These are phyloP conservation scores for Liasis olivaceus DNA, from an alignment of 2,797 vertebrate genomes.

Conservation along the genomic window DNA sequence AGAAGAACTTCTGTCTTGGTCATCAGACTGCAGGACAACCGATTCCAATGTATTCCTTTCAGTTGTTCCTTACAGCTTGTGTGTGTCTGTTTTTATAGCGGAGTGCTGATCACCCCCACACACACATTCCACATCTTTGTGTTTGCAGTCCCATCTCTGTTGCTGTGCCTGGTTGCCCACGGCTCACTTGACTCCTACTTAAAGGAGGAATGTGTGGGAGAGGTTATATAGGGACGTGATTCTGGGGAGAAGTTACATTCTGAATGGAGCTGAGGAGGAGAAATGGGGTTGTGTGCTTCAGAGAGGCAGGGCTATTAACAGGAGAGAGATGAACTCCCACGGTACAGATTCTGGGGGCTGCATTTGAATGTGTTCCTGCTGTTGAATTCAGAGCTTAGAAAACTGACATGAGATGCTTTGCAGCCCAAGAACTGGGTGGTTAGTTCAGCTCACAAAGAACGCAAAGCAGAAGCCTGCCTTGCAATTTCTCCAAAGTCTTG, in stretches of 20 bases:
- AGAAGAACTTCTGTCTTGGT: constrained; percentile 37
- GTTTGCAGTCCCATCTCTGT: constrained; percentile 14
- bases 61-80: constrained; percentile 38
- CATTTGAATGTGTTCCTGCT: not conserved
- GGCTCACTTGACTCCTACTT: constrained; percentile 33
- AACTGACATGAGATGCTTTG: not conserved
- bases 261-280: constrained; percentile 21
- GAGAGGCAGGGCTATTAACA: not conserved
- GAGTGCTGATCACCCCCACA: constrained; percentile 17
- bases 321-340: constrained; percentile 13
- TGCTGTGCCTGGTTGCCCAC: constrained; percentile 34
- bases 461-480: not conserved
- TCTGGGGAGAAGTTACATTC: constrained; percentile 29
- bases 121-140: constrained; percentile 43
- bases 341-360: not conserved
- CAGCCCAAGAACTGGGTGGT: not conserved
- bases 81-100: constrained; percentile 50
- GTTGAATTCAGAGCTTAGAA: not conserved
- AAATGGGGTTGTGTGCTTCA: constrained; percentile 31
- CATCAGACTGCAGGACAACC: constrained; percentile 47
- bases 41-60: constrained; percentile 45
- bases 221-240: constrained; percentile 52
- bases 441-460: not conserved
- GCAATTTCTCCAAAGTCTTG: not conserved
- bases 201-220: constrained; percentile 47